Percentiles rank a stretch among this genome's conserved stretches.
These are phyloP conservation scores for Nomada fucata DNA, from an alignment of 2,888 invertebrate species.

Conservation along the genomic window DNA sequence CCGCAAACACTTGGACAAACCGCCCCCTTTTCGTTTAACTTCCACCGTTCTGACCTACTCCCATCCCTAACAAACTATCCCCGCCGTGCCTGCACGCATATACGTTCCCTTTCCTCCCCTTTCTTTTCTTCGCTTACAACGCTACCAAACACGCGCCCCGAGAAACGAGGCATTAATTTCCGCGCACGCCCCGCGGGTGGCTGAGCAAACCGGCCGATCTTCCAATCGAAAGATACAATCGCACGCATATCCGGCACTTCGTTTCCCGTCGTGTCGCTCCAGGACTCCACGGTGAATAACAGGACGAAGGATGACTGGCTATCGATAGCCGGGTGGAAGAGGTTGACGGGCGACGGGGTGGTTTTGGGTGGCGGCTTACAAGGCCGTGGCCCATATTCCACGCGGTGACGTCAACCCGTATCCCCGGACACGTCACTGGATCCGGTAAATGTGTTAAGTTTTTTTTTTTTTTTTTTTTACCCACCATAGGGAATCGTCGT, in stretches of 20 bases:
- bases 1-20: background rate
- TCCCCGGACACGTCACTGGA: constrained; percentile 74
- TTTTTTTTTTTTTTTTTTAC: constrained; percentile 50
- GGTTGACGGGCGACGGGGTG: constrained; percentile 34
- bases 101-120: background rate
- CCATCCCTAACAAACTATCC: background rate
- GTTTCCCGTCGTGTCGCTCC: constrained; percentile 61
- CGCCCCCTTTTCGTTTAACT: background rate
- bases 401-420: constrained; percentile 75
- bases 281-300: constrained; percentile 65
- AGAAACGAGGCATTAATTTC: constrained; percentile 45
- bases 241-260: constrained; percentile 55
- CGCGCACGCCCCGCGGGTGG: constrained; percentile 19
- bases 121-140: background rate
- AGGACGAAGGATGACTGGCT: constrained; percentile 67
- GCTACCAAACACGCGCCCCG: background rate
- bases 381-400: constrained; percentile 79
- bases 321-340: constrained; percentile 50
- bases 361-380: constrained; percentile 62
- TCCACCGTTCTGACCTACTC: background rate
- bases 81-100: background rate
- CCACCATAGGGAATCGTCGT: constrained; percentile 63
- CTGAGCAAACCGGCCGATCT: constrained; percentile 41
- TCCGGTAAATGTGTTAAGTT: constrained; percentile 72
- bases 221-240: constrained; percentile 41